phyloP scores from a whole-genome alignment of 2,113 vertebrate species.

The Madoqua kirkii region DNA sequence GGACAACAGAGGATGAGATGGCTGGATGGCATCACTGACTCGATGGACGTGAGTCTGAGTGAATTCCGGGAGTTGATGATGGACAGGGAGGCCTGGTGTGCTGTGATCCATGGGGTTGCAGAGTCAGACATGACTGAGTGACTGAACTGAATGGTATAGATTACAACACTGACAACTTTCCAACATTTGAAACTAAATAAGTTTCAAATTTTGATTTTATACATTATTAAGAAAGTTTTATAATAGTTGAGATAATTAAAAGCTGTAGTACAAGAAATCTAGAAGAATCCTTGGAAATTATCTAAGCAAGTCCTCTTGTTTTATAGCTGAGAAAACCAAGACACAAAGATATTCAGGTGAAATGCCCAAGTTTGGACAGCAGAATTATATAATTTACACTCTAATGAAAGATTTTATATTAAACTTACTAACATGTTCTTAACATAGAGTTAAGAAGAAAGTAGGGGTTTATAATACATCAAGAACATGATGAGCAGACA shows the following conservation, averaged over 20 bases:
- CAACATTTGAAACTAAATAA: background rate
- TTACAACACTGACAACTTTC: background rate
- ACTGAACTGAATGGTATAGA: too few species aligned
- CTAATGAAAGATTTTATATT: background rate
- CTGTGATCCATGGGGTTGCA: too few species aligned
- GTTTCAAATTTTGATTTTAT: background rate
- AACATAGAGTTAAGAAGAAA: background rate
- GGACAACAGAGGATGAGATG: too few species aligned
- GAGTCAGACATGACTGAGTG: too few species aligned
- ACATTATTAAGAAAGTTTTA: background rate
- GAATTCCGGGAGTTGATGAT: too few species aligned
- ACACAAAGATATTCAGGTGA: background rate
- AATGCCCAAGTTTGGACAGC: background rate
- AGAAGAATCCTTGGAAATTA: background rate
- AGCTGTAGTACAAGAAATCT: background rate
- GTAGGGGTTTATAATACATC: background rate
- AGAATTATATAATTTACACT: background rate
- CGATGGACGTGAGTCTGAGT: too few species aligned
- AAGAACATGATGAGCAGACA: background rate
- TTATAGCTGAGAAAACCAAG: background rate
- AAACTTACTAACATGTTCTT: background rate
- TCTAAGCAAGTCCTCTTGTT: background rate
- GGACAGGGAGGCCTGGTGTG: too few species aligned
- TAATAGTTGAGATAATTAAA: background rate
- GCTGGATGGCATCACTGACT: too few species aligned